Percentiles rank a stretch among this genome's conserved stretches.
Conservation (phyloP, 1,140 invertebrate species). For the Drosophila dunni region DNA sequence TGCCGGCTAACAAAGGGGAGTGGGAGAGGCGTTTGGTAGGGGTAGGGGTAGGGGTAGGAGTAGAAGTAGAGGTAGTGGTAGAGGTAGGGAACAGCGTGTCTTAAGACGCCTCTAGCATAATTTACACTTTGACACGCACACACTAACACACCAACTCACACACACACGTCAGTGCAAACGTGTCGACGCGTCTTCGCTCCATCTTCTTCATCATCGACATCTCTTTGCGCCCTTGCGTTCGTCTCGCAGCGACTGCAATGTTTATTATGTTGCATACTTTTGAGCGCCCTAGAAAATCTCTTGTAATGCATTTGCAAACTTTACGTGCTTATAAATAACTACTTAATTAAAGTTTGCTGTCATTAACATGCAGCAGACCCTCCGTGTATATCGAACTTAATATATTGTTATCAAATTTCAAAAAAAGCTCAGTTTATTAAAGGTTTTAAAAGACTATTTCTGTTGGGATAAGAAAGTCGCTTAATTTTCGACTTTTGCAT, state of each 20-base stretch:
- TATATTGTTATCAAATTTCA: no score
- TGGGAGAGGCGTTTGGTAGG: not conserved
- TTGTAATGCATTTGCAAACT: not conserved
- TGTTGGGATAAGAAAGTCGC: no score
- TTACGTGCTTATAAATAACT: not conserved
- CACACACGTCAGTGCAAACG: conserved; percentile 15
- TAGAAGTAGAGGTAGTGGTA: not conserved
- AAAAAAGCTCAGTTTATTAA: no score
- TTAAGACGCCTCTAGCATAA: conserved; percentile 31
- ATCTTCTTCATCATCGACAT: no score
- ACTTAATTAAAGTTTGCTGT: no score
- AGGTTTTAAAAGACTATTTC: no score
- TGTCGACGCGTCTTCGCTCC: not conserved
- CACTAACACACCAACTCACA: conserved; percentile 12
- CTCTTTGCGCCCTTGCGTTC: no score
- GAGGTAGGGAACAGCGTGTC: conserved; percentile 2
- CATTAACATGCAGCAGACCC: no score
- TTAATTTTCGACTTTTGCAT: no score
- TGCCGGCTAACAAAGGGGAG: not conserved
- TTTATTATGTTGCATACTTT: conserved; percentile 34
- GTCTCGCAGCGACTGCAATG: not conserved
- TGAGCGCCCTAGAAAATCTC: not conserved
- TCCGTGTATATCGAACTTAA: no score
- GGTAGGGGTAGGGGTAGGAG: not conserved
- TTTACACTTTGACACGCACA: conserved; percentile 38